A percentile compares a stretch with the other conserved stretches of the same genome.
Evolutionary conservation across 2,797 vertebrate species (phyloP).

Genomic region (Delichon dasypus): DNA sequence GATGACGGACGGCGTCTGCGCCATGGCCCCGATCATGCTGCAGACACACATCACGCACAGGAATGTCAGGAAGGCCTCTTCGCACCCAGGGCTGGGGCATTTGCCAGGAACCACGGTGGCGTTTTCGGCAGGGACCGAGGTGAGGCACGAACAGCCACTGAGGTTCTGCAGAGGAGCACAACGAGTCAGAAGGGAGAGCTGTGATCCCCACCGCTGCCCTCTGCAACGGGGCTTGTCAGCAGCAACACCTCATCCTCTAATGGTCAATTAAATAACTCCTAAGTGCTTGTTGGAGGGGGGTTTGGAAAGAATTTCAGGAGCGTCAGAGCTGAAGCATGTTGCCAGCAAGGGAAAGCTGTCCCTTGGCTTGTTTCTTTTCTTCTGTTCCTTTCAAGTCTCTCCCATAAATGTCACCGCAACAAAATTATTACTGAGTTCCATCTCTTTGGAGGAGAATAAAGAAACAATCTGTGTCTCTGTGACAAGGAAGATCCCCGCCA

Average conservation of each 20-base stretch:
- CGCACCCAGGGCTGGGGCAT: constrained; percentile 91
- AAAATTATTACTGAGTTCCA: constrained; percentile 32
- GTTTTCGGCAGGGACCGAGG: constrained; percentile 70
- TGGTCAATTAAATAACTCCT: constrained; percentile 48
- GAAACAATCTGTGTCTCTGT: constrained; percentile 28
- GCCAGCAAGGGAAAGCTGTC: background rate
- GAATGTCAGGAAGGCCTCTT: constrained; percentile 94
- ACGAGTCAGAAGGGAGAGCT: background rate
- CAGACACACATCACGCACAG: constrained; percentile 96
- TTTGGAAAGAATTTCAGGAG: constrained; percentile 36
- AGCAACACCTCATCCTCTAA: background rate
- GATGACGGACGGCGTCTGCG: constrained; percentile 96
- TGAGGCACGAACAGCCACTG: constrained; percentile 88
- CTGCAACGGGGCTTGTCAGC: background rate
- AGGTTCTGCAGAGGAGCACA: constrained; percentile 83
- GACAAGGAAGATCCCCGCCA: constrained; percentile 57
- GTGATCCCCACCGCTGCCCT: background rate
- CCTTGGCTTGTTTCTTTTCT: constrained; percentile 36
- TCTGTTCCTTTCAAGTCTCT: constrained; percentile 43
- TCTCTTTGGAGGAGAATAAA: constrained; percentile 59
- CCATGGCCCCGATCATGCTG: constrained; percentile 98
- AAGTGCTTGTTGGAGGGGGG: background rate
- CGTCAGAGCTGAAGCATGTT: background rate
- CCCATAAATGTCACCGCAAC: background rate
- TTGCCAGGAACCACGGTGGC: constrained; percentile 88